phyloP scores from a whole-genome alignment of 2,888 invertebrate species.

The Callinectes sapidus region DNA sequence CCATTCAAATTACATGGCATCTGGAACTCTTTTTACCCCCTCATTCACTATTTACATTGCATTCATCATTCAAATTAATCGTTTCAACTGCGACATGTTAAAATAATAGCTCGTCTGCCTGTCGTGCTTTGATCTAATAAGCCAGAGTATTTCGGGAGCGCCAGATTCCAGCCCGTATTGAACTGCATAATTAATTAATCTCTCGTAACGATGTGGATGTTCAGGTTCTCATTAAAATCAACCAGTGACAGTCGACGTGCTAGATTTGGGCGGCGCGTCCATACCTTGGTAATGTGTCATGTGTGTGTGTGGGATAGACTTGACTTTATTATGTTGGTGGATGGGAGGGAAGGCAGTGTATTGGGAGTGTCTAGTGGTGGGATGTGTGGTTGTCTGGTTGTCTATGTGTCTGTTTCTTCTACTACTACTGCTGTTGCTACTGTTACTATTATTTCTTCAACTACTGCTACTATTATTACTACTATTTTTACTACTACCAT shows the following conservation, averaged over 20 bases:
- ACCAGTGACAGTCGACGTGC: not conserved
- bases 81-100: not conserved
- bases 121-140: not conserved
- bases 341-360: not conserved
- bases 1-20: not conserved
- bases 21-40: not conserved
- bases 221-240: not conserved
- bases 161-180: not conserved
- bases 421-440: no score
- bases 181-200: not conserved
- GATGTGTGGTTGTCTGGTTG: not conserved
- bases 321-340: no score
- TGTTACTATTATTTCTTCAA: no score
- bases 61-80: not conserved
- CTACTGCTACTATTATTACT: no score
- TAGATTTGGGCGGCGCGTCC: not conserved
- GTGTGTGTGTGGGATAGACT: not conserved
- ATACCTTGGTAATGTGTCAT: not conserved
- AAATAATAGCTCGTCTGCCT: not conserved
- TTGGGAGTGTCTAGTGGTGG: not conserved
- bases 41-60: not conserved
- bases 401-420: not conserved
- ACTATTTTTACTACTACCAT: no score
- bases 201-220: not conserved
- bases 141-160: slow-evolving; percentile 29